Percentiles rank a stretch among this genome's conserved stretches.
Evolutionary conservation across 2,113 vertebrate species (phyloP).

Genomic region (Gobiocypris rarus): DNA sequence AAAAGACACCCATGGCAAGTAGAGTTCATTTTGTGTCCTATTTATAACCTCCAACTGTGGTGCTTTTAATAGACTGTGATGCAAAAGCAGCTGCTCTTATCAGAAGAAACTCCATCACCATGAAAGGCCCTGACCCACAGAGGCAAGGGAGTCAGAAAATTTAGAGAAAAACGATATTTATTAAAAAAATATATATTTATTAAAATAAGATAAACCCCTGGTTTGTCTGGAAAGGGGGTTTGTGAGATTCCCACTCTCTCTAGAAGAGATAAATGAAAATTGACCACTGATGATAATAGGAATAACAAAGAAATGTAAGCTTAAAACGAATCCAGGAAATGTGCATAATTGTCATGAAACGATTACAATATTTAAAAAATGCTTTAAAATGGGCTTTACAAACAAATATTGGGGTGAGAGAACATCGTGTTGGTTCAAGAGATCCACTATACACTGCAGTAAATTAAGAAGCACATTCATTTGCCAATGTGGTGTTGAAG

Average conservation of each 20-base stretch:
- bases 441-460: neutral
- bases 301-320: neutral
- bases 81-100: conserved; percentile 67
- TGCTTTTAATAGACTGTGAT: conserved; percentile 72
- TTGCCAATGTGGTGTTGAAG: conserved; percentile 56
- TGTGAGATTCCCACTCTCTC: no score
- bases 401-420: no score
- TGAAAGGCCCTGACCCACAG: neutral
- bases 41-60: conserved; percentile 74
- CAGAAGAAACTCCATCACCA: neutral
- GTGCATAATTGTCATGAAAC: neutral
- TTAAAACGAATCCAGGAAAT: neutral
- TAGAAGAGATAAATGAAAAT: no score
- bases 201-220: no score
- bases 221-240: no score
- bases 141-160: no score
- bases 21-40: conserved; percentile 56
- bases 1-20: neutral
- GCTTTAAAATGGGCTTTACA: neutral
- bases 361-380: neutral
- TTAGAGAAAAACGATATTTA: no score
- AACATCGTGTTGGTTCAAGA: neutral
- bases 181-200: no score
- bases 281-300: neutral
- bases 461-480: conserved; percentile 20